Conservation (phyloP, 2,888 invertebrate species). For the Mythimna lalbum region DNA sequence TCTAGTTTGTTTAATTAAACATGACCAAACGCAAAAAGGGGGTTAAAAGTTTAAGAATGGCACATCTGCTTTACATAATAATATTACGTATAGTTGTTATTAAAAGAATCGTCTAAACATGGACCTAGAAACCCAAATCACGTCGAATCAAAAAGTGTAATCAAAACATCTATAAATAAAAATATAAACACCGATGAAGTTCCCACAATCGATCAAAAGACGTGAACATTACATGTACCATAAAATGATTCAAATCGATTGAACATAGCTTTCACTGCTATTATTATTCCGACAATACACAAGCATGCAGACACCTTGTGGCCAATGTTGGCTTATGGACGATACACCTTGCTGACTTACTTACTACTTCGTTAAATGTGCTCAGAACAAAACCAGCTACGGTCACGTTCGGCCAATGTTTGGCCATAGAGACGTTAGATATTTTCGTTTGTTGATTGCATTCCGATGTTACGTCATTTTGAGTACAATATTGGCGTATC, state of each 20-base stretch:
- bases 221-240: slow-evolving; percentile 17
- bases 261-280: slow-evolving; percentile 26
- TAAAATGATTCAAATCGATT: slow-evolving; percentile 46
- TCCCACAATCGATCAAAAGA: slow-evolving; percentile 29
- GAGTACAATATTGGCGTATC: background rate
- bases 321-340: slow-evolving; percentile 15
- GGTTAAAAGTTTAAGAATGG: slow-evolving; percentile 6
- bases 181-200: slow-evolving; percentile 5
- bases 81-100: slow-evolving; percentile 22
- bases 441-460: slow-evolving; percentile 12
- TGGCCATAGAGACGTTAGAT: background rate
- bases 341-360: background rate
- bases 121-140: slow-evolving; percentile 32
- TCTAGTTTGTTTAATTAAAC: background rate
- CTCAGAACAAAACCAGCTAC: background rate
- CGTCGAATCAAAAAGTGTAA: slow-evolving; percentile 2
- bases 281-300: slow-evolving; percentile 7
- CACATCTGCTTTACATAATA: slow-evolving; percentile 23
- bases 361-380: background rate
- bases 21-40: background rate
- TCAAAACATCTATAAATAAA: slow-evolving; percentile 7
- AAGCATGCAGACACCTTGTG: background rate
- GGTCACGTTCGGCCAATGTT: background rate
- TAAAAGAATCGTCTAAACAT: slow-evolving; percentile 6
- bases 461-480: slow-evolving; percentile 25